Conservation (phyloP, 2,888 invertebrate genomes). For the Parelbella ahira region DNA sequence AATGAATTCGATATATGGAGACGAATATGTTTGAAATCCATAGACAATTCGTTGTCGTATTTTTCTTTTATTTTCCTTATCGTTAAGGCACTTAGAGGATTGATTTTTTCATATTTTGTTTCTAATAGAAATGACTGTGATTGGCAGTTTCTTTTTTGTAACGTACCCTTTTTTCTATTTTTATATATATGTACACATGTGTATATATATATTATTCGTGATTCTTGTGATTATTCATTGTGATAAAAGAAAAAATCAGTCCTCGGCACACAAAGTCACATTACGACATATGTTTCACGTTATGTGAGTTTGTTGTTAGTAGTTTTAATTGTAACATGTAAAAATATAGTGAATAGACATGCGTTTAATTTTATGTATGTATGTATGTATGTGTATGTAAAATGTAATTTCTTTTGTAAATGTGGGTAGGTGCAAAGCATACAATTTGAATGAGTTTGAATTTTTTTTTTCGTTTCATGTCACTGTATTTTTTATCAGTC, state of each 20-base stretch:
- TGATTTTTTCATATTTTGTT: conserved; percentile 42
- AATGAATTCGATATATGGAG: conserved; percentile 61
- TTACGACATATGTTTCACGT: conserved; percentile 68
- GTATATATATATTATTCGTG: too few species aligned
- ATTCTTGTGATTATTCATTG: too few species aligned
- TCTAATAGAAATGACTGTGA: conserved; percentile 37
- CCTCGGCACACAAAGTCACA: conserved; percentile 59
- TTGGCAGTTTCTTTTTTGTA: conserved; percentile 38
- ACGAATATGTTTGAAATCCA: conserved; percentile 64
- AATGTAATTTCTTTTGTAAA: conserved; percentile 3
- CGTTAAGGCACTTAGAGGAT: conserved; percentile 36
- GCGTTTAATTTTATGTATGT: conserved; percentile 2
- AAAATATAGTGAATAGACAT: conserved; percentile 5
- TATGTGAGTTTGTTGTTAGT: conserved; percentile 57
- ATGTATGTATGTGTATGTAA: neutral
- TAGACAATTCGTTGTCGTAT: conserved; percentile 46
- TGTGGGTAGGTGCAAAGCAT: conserved; percentile 20
- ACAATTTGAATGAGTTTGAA: conserved; percentile 13
- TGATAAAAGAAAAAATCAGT: conserved; percentile 46
- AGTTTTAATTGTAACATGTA: conserved; percentile 28
- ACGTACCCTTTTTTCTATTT: conserved; percentile 29
- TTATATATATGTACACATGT: conserved; percentile 26
- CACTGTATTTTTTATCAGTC: neutral
- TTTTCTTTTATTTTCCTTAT: conserved; percentile 25
- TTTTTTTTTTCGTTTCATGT: neutral